Conservation (phyloP, 2,113 vertebrate genomes). For the Phrynocephalus versicolor region DNA sequence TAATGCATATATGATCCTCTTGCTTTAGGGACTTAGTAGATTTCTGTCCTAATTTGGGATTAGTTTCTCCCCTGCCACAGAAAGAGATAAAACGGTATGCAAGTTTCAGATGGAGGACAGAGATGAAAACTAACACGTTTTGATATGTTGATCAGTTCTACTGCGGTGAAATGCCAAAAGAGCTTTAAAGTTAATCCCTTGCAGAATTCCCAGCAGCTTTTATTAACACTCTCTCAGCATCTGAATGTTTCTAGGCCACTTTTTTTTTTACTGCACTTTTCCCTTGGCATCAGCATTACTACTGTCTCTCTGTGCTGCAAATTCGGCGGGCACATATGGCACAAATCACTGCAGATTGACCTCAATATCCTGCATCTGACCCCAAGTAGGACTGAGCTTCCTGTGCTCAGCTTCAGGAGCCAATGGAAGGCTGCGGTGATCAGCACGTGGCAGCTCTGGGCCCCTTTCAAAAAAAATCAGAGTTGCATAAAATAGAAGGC, state of each 20-base stretch:
- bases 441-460: neutral
- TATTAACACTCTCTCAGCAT: conserved; percentile 37
- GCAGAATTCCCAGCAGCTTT: conserved; percentile 15
- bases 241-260: neutral
- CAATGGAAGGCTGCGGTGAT: conserved; percentile 4
- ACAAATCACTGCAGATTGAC: conserved; percentile 22
- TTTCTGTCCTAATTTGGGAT: neutral
- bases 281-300: neutral
- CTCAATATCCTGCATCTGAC: conserved; percentile 12
- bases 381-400: neutral
- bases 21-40: neutral
- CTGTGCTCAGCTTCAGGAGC: neutral
- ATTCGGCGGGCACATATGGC: neutral
- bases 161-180: conserved; percentile 35
- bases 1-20: neutral
- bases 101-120: conserved; percentile 21
- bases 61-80: neutral
- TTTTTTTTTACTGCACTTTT: neutral
- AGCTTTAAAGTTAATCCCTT: conserved; percentile 33
- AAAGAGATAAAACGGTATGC: neutral
- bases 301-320: neutral
- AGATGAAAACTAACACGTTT: conserved; percentile 24
- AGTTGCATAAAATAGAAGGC: neutral
- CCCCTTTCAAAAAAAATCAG: neutral
- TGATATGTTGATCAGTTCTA: conserved; percentile 9